Conservation (phyloP, 1,140 invertebrate genomes). For the Melitaea cinxia region DNA sequence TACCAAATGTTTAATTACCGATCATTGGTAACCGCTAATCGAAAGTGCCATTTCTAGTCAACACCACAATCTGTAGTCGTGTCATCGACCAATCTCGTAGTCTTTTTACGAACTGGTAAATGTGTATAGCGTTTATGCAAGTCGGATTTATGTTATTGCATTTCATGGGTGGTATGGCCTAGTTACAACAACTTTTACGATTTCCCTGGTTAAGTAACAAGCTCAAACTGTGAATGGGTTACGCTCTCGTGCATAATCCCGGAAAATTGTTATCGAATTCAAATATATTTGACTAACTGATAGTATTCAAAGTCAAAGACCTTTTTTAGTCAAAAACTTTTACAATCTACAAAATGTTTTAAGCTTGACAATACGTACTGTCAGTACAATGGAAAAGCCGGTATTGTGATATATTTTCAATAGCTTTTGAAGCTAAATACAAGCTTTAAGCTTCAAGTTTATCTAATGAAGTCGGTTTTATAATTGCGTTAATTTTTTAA, state of each 20-base stretch:
- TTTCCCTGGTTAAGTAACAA: conserved; percentile 18
- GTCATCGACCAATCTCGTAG: conserved; percentile 15
- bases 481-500: no score
- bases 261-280: not conserved
- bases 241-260: not conserved
- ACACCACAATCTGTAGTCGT: not conserved
- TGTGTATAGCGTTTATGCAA: conserved; percentile 23
- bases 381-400: no score
- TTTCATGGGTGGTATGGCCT: conserved; percentile 24
- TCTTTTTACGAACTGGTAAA: conserved; percentile 26
- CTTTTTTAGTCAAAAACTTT: no score
- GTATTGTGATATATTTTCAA: no score
- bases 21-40: no score
- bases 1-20: no score
- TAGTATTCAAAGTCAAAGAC: not conserved
- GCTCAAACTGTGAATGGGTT: not conserved
- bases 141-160: conserved; percentile 28
- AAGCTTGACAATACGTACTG: no score
- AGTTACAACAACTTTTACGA: conserved; percentile 21
- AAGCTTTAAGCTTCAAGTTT: no score
- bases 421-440: no score
- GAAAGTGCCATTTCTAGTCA: not conserved
- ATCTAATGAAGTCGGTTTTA: no score
- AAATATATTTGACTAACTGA: not conserved
- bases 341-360: no score